Evolutionary conservation across 2,113 vertebrate genomes (phyloP).

Genomic region (Pseudonaja textilis): DNA sequence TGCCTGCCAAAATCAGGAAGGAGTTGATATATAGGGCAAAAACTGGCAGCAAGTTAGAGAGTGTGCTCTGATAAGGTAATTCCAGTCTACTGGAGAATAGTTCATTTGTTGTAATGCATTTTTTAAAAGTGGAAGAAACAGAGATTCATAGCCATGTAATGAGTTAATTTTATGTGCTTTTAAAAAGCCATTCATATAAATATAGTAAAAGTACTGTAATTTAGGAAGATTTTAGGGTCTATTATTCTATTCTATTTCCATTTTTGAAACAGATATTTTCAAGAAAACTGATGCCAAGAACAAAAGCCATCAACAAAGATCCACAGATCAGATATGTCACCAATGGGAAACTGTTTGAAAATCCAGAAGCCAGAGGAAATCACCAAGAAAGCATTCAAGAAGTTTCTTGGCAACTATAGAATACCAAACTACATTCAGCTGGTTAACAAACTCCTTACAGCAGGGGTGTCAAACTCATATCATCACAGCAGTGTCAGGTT

Average conservation of each 20-base stretch:
- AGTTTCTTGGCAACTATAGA: neutral
- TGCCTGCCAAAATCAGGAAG: conserved; percentile 47
- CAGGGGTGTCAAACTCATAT: too few species aligned
- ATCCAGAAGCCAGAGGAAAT: neutral
- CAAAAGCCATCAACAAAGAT: neutral
- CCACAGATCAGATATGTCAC: neutral
- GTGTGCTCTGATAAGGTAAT: conserved; percentile 6
- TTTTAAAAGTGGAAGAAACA: neutral
- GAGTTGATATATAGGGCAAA: conserved; percentile 39
- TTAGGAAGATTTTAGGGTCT: neutral
- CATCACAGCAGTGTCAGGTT: too few species aligned
- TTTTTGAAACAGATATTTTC: neutral
- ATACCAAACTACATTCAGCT: neutral
- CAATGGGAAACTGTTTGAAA: neutral
- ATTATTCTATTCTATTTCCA: neutral
- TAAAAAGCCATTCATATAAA: neutral
- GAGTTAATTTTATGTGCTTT: conserved; percentile 15
- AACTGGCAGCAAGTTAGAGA: conserved; percentile 31
- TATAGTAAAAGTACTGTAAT: neutral
- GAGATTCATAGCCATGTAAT: neutral
- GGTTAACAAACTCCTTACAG: neutral
- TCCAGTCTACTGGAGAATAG: conserved; percentile 12
- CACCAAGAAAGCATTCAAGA: neutral
- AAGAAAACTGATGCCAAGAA: neutral
- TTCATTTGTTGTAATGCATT: conserved; percentile 8